Conservation (phyloP, 2,797 vertebrate genomes). For the Falco berigora region DNA sequence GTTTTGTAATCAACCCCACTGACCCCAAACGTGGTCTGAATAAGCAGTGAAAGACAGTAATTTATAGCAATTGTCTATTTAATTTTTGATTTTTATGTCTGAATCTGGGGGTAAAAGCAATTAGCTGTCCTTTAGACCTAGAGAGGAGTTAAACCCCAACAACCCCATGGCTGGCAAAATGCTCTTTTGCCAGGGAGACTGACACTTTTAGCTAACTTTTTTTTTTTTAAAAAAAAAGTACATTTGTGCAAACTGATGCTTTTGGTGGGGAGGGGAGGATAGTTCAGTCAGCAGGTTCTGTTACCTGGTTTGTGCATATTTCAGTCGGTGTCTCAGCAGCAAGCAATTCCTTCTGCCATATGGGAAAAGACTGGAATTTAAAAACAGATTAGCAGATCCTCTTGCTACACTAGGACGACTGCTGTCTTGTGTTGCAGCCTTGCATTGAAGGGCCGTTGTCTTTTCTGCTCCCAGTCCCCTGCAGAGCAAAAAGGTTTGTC, state of each 20-base stretch:
- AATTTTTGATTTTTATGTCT: background rate
- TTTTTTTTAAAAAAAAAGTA: background rate
- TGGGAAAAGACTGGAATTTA: background rate
- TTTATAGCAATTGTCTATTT: background rate
- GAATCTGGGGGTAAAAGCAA: background rate
- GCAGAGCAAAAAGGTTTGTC: conserved; percentile 74
- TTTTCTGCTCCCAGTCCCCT: conserved; percentile 76
- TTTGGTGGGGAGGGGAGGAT: background rate
- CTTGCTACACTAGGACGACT: background rate
- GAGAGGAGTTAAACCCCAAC: background rate
- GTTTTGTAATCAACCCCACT: background rate
- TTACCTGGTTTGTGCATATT: background rate
- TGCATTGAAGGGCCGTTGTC: conserved; percentile 73
- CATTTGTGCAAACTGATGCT: background rate
- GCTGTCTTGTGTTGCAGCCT: background rate
- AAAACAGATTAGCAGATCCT: background rate
- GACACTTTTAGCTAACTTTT: background rate
- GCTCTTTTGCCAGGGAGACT: background rate
- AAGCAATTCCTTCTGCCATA: background rate
- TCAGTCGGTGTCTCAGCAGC: background rate
- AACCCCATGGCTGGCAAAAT: background rate
- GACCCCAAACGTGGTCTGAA: background rate
- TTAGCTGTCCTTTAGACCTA: background rate
- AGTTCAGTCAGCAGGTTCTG: background rate
- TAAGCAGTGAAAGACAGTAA: background rate